phyloP scores from a whole-genome alignment of 1,140 invertebrate genomes.

The Cotesia typhae region DNA sequence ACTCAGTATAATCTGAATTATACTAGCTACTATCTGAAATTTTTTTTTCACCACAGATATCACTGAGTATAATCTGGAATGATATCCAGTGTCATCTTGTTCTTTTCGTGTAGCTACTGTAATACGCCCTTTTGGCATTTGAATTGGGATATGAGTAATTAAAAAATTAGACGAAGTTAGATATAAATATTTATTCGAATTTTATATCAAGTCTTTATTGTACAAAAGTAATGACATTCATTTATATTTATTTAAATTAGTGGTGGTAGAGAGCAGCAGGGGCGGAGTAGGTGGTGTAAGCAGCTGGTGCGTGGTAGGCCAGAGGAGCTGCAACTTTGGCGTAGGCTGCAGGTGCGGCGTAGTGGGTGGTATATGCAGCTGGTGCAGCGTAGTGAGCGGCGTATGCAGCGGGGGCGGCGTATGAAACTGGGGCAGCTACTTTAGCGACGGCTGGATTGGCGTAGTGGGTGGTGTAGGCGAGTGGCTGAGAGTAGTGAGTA shows the following conservation, averaged over 20 bases:
- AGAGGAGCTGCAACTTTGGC: slow-evolving; percentile 2
- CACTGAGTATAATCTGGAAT: too few relatives aligned
- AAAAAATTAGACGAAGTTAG: background rate
- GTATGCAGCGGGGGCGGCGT: slow-evolving; percentile 11
- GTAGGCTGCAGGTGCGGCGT: slow-evolving; percentile 1
- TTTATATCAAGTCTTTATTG: slow-evolving; percentile 5
- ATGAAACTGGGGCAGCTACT: slow-evolving; percentile 3
- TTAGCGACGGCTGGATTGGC: background rate
- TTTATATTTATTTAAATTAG: background rate
- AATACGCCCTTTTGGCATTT: too few relatives aligned
- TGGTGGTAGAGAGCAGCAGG: slow-evolving; percentile 4
- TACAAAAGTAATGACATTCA: background rate
- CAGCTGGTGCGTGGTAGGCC: slow-evolving; percentile 2
- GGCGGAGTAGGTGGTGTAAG: background rate
- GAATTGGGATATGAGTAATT: background rate
- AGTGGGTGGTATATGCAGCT: background rate
- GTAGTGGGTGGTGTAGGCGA: background rate
- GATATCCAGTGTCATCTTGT: too few relatives aligned
- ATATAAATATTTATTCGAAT: background rate
- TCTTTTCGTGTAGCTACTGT: too few relatives aligned
- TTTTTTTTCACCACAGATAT: too few relatives aligned
- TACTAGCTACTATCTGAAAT: too few relatives aligned
- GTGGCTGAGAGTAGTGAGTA: background rate
- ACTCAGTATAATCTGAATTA: too few relatives aligned
- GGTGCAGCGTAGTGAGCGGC: slow-evolving; percentile 17